Percentiles rank a stretch among this genome's conserved stretches.
phyloP scores from a whole-genome alignment of 2,113 vertebrate genomes.

The Pituophis catenifer region DNA sequence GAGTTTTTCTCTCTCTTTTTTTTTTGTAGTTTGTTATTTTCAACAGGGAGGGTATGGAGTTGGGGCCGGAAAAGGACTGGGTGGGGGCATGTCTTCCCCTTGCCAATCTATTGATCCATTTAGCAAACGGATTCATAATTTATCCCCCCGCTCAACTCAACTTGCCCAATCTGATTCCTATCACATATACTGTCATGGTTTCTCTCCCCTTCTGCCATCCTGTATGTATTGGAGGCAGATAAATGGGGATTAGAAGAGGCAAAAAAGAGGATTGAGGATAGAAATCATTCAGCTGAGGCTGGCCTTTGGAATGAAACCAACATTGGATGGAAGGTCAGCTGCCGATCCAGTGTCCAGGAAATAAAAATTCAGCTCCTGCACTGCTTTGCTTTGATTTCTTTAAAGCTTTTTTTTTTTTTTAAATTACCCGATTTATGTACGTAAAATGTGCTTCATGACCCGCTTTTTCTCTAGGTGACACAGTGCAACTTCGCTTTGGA shows the following conservation, averaged over 20 bases:
- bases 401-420: conserved; percentile 21
- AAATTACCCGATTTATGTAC: conserved; percentile 74
- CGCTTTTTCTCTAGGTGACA: conserved; percentile 58
- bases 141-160: rapidly evolving
- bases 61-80: neutral
- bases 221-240: neutral
- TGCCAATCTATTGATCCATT: conserved; percentile 21
- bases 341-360: conserved; percentile 22
- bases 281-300: conserved; percentile 39
- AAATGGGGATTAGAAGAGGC: neutral
- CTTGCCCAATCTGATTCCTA: neutral
- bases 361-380: conserved; percentile 50
- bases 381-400: conserved; percentile 51
- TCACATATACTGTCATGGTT: conserved; percentile 35
- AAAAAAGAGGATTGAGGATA: conserved; percentile 5
- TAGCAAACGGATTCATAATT: conserved; percentile 15
- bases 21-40: conserved; percentile 17
- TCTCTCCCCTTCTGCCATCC: neutral
- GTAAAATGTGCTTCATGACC: conserved; percentile 79
- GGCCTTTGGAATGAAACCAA: conserved; percentile 31
- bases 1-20: conserved; percentile 25
- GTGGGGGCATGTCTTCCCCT: conserved; percentile 15
- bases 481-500: conserved; percentile 38
- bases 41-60: neutral
- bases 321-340: conserved; percentile 28